Evolutionary conservation across 2,888 invertebrate genomes (phyloP).

Genomic region (Rhingia campestris): DNA sequence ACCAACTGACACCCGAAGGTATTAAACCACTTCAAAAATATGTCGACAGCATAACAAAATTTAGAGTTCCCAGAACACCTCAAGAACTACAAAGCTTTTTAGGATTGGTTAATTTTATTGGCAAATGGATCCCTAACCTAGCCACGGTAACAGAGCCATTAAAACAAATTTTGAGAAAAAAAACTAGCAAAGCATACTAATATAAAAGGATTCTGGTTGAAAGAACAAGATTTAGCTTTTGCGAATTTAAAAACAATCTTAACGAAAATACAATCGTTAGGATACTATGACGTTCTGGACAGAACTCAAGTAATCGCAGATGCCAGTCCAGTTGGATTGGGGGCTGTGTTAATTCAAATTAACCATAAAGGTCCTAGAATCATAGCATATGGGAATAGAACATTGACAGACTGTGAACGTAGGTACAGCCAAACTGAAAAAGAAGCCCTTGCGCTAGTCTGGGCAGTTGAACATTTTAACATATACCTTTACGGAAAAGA

Average conservation of each 20-base stretch:
- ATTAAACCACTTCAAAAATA: constrained; percentile 20
- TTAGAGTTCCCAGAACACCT: constrained; percentile 9
- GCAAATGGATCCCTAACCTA: constrained; percentile 19
- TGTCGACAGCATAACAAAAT: constrained; percentile 9
- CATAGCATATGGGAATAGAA: too few relatives aligned
- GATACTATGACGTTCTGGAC: constrained; percentile 76
- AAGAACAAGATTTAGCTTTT: constrained; percentile 36
- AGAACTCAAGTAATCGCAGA: constrained; percentile 78
- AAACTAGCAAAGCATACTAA: constrained; percentile 27
- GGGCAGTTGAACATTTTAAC: too few relatives aligned
- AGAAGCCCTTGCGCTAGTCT: too few relatives aligned
- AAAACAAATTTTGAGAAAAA: constrained; percentile 35
- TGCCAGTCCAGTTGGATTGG: constrained; percentile 78
- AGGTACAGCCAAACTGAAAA: too few relatives aligned
- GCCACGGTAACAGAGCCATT: constrained; percentile 16
- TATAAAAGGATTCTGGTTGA: constrained; percentile 9
- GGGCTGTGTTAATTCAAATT: constrained; percentile 70
- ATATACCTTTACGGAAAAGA: too few relatives aligned
- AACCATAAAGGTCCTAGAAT: too few relatives aligned
- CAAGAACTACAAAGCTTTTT: constrained; percentile 25
- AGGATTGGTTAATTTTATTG: constrained; percentile 20
- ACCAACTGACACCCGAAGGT: neutral
- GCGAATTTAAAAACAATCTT: constrained; percentile 14
- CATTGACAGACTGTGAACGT: too few relatives aligned
- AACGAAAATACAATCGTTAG: constrained; percentile 65